A percentile compares a stretch with the other conserved stretches of the same genome.
These are phyloP conservation scores for Hydroisotoma schaefferi DNA, from an alignment of 2,888 invertebrate species.

Conservation along the genomic window DNA sequence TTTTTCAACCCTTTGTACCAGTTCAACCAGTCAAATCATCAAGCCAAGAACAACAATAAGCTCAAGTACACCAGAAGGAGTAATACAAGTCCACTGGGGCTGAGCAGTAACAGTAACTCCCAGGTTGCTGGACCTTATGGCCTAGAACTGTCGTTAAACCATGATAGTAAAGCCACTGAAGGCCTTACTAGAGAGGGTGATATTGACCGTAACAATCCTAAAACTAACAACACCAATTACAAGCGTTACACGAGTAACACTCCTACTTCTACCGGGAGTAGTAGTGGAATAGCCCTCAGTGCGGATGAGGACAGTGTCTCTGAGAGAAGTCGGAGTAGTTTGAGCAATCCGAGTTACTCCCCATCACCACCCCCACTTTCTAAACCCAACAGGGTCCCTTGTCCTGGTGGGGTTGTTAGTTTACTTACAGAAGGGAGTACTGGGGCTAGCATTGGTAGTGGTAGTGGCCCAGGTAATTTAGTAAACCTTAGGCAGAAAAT, in stretches of 20 bases:
- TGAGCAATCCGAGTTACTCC: slow-evolving; percentile 33
- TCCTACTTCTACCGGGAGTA: slow-evolving; percentile 1
- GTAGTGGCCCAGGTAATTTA: too few relatives aligned
- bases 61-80: slow-evolving; percentile 2
- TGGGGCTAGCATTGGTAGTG: too few relatives aligned
- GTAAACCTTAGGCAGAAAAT: slow-evolving; percentile 17
- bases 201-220: too few relatives aligned
- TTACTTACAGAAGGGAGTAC: too few relatives aligned
- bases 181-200: too few relatives aligned
- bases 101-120: too few relatives aligned
- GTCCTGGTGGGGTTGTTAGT: slow-evolving; percentile 2
- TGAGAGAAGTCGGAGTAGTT: slow-evolving; percentile 37
- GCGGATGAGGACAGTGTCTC: slow-evolving; percentile 38
- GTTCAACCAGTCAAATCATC: slow-evolving; percentile 12
- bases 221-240: slow-evolving; percentile 1
- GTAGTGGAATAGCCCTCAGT: slow-evolving; percentile 26
- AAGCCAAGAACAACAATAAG: slow-evolving; percentile 12
- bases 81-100: too few relatives aligned
- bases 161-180: too few relatives aligned
- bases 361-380: slow-evolving; percentile 32
- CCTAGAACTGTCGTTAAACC: too few relatives aligned
- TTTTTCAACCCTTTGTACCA: slow-evolving; percentile 37
- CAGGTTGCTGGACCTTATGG: too few relatives aligned
- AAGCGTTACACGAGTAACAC: not conserved
- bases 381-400: slow-evolving; percentile 23